Conservation (phyloP, 2,113 vertebrate species). For the Antechinus stuartii region DNA sequence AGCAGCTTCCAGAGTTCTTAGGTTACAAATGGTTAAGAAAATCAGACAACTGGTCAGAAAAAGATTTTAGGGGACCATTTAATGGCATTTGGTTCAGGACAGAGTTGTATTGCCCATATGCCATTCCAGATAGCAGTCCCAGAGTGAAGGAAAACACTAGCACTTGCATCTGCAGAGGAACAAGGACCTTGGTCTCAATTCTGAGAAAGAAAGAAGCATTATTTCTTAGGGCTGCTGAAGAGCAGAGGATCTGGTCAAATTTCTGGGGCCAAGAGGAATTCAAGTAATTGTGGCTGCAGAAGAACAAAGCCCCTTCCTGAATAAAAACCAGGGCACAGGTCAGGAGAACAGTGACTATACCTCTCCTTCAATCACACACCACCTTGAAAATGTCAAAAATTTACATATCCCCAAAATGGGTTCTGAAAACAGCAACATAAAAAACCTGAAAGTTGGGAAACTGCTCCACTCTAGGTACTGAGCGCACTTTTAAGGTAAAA, state of each 20-base stretch:
- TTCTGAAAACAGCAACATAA: neutral
- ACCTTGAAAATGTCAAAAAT: neutral
- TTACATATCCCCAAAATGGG: neutral
- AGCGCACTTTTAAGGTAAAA: neutral
- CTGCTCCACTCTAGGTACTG: neutral
- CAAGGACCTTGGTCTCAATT: neutral
- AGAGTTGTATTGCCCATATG: neutral
- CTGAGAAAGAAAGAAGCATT: neutral
- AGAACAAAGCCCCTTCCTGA: neutral
- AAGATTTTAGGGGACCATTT: no score
- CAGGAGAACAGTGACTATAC: neutral
- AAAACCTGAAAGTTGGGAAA: neutral
- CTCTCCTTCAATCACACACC: neutral
- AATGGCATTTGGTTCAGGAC: no score
- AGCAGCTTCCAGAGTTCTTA: neutral
- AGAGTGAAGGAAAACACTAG: neutral
- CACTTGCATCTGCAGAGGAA: neutral
- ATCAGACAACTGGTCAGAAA: neutral
- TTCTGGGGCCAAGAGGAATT: neutral
- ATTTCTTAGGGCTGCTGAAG: neutral
- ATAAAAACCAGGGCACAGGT: neutral
- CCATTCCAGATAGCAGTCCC: neutral
- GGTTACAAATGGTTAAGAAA: neutral
- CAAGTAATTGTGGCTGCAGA: neutral
- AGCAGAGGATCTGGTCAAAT: neutral